Base-by-base conservation (phyloP, 2,113 vertebrate species). In the Pachycephala philippinensis region DNA sequence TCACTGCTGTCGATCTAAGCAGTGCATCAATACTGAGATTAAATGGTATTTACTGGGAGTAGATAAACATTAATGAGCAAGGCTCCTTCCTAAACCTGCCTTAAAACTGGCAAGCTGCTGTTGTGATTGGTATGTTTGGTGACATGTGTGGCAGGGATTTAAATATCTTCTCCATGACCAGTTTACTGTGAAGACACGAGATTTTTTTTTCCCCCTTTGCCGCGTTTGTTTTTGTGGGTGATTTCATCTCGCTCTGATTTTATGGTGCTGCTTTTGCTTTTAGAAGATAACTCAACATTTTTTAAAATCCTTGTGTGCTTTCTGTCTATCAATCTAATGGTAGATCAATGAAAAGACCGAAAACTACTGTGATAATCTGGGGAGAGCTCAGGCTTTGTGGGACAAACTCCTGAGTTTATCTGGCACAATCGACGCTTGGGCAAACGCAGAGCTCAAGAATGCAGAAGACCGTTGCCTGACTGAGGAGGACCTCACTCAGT, bases 261-360 rank as follows among this genome's bases (percentile, higher is more conserved):
- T 65, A 37, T 68, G 70, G 26, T 19, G 16, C 68, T 90, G 59
- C 15, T 4, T 78, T 88, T 89, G 39, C 44, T 79, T 84, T 84
- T 91, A 20, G 30, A 69, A 16, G 82, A 10, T 49, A 90, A 50
- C 40, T 78, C 14, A 66, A 15, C 9, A 5, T 69, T 86, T 94
- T 77, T 60, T 81, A 0, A 71, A 65, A 65, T 84, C 24, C 18
- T 0, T 52, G 3, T 95, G 12, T 84, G 22, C 78, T 87, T 93
- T 82, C 53, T 87, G 16, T 91, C 22, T 66, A 1, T 89, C 77
- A 92, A 92, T 93, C 53, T 71, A 40, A 13, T 84, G 95, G 26
- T 64, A 99, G 99, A 97, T 99, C 95, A 99, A 98, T n/a, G 99
- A 99, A 94, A 99, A 99, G 97, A 98, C 98, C 0, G 99, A 99